Percentiles rank a stretch among this genome's conserved stretches.
Evolutionary conservation across 2,113 vertebrate species (phyloP).

Genomic region (Oryzias woworae): DNA sequence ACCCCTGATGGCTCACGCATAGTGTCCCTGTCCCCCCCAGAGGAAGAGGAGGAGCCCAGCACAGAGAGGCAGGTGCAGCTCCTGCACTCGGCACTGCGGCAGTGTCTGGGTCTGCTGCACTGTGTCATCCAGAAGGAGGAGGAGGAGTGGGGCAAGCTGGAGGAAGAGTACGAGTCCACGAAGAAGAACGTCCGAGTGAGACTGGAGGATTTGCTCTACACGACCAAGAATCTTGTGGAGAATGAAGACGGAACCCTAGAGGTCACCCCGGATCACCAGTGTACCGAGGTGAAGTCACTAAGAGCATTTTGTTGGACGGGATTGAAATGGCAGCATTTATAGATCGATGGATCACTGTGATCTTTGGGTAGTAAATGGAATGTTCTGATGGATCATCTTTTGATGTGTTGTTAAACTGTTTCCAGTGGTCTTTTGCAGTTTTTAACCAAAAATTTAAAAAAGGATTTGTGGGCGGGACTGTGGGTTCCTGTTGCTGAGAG

Average conservation of each 20-base stretch:
- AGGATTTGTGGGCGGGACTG: no score
- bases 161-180: slow-evolving; percentile 68
- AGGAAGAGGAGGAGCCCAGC: slow-evolving; percentile 37
- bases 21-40: slow-evolving; percentile 54
- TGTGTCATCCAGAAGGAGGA: slow-evolving; percentile 69
- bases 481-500: no score
- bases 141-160: slow-evolving; percentile 72
- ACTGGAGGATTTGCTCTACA: slow-evolving; percentile 69
- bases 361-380: no score
- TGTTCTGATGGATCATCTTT: no score
- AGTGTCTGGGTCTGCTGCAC: slow-evolving; percentile 75
- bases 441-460: no score
- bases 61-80: slow-evolving; percentile 61
- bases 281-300: slow-evolving; percentile 61
- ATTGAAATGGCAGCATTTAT: no score
- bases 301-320: no score
- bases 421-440: no score
- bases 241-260: slow-evolving; percentile 38
- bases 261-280: slow-evolving; percentile 66
- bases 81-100: slow-evolving; percentile 70
- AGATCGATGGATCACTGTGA: no score
- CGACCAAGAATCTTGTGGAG: slow-evolving; percentile 62
- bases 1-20: slow-evolving; percentile 61
- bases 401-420: no score
- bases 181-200: slow-evolving; percentile 63